Conservation (phyloP, 1,140 invertebrate species). For the Trachymyrmex septentrionalis region DNA sequence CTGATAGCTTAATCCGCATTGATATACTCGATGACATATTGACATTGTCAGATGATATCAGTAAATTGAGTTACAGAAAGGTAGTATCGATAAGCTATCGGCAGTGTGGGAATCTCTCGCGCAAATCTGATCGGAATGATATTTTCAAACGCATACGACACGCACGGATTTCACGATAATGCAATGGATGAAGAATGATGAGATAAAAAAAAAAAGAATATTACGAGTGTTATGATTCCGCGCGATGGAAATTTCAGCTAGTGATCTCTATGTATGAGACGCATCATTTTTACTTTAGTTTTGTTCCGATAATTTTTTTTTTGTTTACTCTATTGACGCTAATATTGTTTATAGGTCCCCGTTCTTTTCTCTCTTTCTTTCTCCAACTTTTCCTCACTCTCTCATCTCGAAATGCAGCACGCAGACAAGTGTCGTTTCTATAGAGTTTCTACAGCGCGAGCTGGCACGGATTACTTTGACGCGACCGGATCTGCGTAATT, state of each 20-base stretch:
- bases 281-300: conserved; percentile 51
- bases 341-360: not conserved
- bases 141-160: not conserved
- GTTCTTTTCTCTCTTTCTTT: not conserved
- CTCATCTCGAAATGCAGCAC: not conserved
- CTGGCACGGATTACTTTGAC: conserved; percentile 47
- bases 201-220: conserved; percentile 1
- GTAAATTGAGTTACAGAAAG: conserved; percentile 11
- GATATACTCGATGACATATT: conserved; percentile 7
- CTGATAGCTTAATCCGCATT: conserved; percentile 37
- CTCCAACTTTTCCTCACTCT: not conserved
- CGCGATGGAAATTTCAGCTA: not conserved
- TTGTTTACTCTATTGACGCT: conserved; percentile 1
- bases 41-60: not conserved
- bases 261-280: conserved; percentile 50
- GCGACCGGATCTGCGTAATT: conserved; percentile 60
- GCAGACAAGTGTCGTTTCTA: conserved; percentile 18
- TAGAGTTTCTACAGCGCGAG: conserved; percentile 13
- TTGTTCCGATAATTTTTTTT: conserved; percentile 9
- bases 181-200: not conserved
- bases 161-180: conserved; percentile 22
- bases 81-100: not conserved
- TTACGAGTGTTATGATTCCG: not conserved
- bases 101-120: conserved; percentile 12
- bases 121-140: not conserved